Evolutionary conservation across 2,797 vertebrate genomes (phyloP), one percentile per base, ranked within the genome.

Genomic region (Spinibarbus caldwelli): DNA sequence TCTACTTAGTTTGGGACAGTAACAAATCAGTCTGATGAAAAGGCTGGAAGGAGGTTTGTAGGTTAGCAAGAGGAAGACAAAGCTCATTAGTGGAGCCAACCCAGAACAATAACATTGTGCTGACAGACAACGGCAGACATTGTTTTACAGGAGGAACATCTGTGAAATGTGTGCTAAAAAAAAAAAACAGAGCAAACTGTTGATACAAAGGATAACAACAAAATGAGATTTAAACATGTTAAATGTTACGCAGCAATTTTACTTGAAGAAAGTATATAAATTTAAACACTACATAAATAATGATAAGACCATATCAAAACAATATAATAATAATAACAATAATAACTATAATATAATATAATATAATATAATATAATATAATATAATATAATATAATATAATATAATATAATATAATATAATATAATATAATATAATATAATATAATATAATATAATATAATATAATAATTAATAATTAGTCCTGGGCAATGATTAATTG

Each of bases 21-120:
- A 90, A 86, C 80, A 90, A 88, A 91, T 90, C 81, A 85, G 82
- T 57, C 80, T 86, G 76, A 86, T 88, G 81, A 86, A 84, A 90
- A 85, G 57, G 49, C 45, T 82, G 66, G 54, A 85, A 85, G 5
- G 78, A 38, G 84, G 86, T 72, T 89, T 84, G 87, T 88, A 89
- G 89, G 78, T 90, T 84, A 89, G 34, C 71, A 77, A 64, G 77
- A 82, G 84, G 78, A 83, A 80, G 84, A 89, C 57, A 59, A 90
- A 87, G 82, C 84, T 88, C 82, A 83, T 92, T 88, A 90, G 67
- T 64, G 72, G 57, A 81, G 6, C 54, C 11, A 87, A 77, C 80
- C 62, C 34, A 88, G 41, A 86, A 86, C 83, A 87, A 86, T 75
- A 85, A 87, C 83, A 89, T 72, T 77, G 62, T 79, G 49, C 52